Base-by-base conservation (phyloP, 1,140 invertebrate species). In the Pentalonia nigronervosa region DNA sequence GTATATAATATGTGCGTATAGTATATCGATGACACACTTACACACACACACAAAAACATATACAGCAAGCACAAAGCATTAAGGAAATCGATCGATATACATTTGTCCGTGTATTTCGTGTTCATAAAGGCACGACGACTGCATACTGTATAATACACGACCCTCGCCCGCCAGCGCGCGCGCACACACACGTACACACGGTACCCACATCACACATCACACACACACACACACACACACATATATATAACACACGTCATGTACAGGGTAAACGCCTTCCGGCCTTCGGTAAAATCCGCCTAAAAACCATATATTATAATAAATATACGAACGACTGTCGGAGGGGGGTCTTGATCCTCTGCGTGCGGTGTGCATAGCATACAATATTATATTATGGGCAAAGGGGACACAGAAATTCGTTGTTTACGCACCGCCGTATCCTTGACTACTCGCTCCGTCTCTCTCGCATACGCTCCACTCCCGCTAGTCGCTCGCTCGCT, bases 401-500 rank as follows among this genome's bases (percentile, higher is more conserved):
- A 84, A 84, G 83, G 83, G 83, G 83, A 84, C 83, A 45, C 36
- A 84, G 81, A 84, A 36, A 41, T 41, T 41, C 83, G 83, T 84
- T 84, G 83, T 84, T 84, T 84, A 84, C 83, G 83, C 83, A 41
- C 36, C 83, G 41, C 83, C 41, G 83, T 84, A 84, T 84, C 83
- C 83, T 84, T 84, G 83, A 84, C 83, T 84, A 84, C 83, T 84
- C 34, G 1, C 36, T 9, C 34, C 34, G 9, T 84, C 83, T 41
- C 83, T 6, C 83, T 41, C 83, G 9, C 83, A 41, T 36, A 14
- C 36, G 25, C 83, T 84, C 34, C 36, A 9, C 36, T 0, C 21
- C 20, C 36, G 21, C 34, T 36, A 34, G 41, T 36, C 81, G 41
- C 81, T 36, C 36, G 21, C 36, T 83, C 81, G 8, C 81, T 83